Conservation (phyloP, 2,797 vertebrate species). For the Sebastes taczanowskii region DNA sequence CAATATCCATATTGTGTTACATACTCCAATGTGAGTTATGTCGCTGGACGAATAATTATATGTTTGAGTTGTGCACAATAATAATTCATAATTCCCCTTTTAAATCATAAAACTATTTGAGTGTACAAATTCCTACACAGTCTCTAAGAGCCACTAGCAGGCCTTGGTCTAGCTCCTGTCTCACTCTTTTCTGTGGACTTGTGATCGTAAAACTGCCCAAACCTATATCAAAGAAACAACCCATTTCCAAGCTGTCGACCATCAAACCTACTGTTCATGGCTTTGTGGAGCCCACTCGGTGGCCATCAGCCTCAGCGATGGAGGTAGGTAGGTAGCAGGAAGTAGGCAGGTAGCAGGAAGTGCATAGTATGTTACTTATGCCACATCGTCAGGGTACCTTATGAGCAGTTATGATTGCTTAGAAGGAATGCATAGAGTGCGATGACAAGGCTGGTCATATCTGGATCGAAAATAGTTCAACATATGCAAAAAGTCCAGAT, state of each 20-base stretch:
- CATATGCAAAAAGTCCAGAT: neutral
- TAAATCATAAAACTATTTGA: no score
- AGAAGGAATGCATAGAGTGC: neutral
- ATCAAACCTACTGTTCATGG: neutral
- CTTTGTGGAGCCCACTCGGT: neutral
- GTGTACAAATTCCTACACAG: no score
- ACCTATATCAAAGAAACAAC: neutral
- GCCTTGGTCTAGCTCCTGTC: neutral
- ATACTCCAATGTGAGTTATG: no score
- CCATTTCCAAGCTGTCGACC: neutral
- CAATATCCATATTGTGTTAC: no score
- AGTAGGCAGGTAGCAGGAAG: neutral
- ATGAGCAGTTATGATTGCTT: neutral
- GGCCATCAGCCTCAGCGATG: slow-evolving; percentile 24
- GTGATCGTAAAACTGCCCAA: neutral
- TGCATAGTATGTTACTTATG: slow-evolving; percentile 32
- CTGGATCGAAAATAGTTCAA: neutral
- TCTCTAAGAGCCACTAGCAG: neutral
- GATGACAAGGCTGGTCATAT: neutral
- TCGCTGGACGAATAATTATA: no score
- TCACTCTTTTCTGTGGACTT: neutral
- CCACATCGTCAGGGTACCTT: neutral
- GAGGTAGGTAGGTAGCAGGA: neutral
- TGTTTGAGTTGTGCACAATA: no score
- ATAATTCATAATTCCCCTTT: no score